Evolutionary conservation across 2,888 invertebrate genomes (phyloP).

Genomic region (Clusia tigrina): DNA sequence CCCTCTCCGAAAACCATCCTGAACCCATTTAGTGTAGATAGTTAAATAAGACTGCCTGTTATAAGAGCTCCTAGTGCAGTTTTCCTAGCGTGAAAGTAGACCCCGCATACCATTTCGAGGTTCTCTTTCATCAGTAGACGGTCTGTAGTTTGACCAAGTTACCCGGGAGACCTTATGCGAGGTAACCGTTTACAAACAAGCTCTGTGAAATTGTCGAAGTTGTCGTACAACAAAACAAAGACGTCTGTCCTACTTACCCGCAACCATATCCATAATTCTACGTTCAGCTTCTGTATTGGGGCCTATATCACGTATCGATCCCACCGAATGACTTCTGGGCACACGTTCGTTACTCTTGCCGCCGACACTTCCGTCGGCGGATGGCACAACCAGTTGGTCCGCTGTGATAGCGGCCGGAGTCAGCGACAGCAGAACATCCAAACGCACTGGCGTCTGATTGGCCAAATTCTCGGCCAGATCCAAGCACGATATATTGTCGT

Average conservation of each 20-base stretch:
- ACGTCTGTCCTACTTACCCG: conserved; percentile 60
- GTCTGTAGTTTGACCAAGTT: too few relatives aligned
- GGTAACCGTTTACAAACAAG: conserved; percentile 4
- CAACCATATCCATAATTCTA: conserved; percentile 76
- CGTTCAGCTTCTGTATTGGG: conserved; percentile 73
- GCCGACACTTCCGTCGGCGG: conserved; percentile 58
- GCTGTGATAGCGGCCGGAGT: conserved; percentile 82
- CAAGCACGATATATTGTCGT: conserved; percentile 81
- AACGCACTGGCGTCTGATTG: conserved; percentile 87
- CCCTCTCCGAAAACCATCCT: too few relatives aligned
- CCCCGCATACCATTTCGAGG: too few relatives aligned
- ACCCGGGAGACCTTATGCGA: too few relatives aligned
- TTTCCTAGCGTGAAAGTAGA: too few relatives aligned
- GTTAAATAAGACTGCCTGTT: too few relatives aligned
- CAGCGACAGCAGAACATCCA: conserved; percentile 85
- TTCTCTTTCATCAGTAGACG: too few relatives aligned
- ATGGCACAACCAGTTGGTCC: conserved; percentile 76
- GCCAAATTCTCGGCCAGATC: conserved; percentile 88
- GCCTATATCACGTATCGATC: conserved; percentile 77
- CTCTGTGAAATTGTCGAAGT: not conserved
- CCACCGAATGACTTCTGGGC: conserved; percentile 74
- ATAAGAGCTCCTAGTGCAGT: too few relatives aligned
- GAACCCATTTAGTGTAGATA: too few relatives aligned
- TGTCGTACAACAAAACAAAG: not conserved
- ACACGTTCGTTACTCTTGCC: conserved; percentile 68